Percentiles rank a stretch among this genome's conserved stretches.
Conservation (phyloP, 1,140 invertebrate species). For the Eupristina koningsbergeri region DNA sequence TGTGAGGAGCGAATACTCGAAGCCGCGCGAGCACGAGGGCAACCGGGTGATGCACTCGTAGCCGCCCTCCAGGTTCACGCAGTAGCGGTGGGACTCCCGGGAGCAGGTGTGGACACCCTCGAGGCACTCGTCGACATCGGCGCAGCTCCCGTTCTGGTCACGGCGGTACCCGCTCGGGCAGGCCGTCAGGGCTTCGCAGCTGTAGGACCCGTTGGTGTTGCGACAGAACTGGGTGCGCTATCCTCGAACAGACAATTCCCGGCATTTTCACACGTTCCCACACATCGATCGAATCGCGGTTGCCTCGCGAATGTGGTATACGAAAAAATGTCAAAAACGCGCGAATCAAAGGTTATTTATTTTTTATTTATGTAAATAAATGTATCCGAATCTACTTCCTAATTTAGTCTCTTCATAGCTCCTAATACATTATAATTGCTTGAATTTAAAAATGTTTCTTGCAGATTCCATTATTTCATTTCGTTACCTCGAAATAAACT, state of each 20-base stretch:
- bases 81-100: conserved; percentile 67
- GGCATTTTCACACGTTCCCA: no score
- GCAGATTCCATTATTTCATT: no score
- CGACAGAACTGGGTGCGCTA: conserved; percentile 57
- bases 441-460: no score
- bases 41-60: conserved; percentile 70
- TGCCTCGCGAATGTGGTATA: neutral
- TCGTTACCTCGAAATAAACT: no score
- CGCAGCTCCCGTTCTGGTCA: conserved; percentile 68
- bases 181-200: conserved; percentile 56
- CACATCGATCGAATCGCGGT: no score
- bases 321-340: no score
- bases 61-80: conserved; percentile 74
- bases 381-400: no score
- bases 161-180: conserved; percentile 61
- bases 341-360: no score
- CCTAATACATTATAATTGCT: no score
- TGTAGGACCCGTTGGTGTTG: conserved; percentile 64
- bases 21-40: conserved; percentile 65
- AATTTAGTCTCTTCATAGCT: no score
- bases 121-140: conserved; percentile 75
- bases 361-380: no score
- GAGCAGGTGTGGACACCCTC: conserved; percentile 63
- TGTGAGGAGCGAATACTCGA: conserved; percentile 61
- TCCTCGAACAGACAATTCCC: conserved; percentile 2